Percentiles rank a stretch among this genome's conserved stretches.
Evolutionary conservation across 2,113 vertebrate species (phyloP).

Genomic region (Podarcis cretensis): DNA sequence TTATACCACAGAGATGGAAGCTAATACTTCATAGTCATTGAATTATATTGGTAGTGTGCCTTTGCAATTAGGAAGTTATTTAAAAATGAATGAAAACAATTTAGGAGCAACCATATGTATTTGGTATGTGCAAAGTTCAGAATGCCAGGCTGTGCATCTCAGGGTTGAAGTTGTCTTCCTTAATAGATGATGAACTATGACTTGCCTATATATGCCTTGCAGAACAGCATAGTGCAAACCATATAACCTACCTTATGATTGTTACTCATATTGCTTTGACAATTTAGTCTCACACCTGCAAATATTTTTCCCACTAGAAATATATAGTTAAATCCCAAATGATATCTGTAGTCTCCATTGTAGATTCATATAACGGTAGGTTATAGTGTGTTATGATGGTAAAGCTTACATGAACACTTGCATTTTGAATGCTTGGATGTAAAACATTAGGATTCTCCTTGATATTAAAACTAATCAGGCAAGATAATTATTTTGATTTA

Average conservation of each 20-base stretch:
- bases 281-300: conserved; percentile 19
- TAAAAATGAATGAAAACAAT: background rate
- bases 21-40: background rate
- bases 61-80: background rate
- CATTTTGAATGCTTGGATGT: conserved; percentile 9
- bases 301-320: background rate
- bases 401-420: background rate
- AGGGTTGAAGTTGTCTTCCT: no score
- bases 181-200: background rate
- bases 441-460: background rate
- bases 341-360: background rate
- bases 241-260: background rate
- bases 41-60: background rate
- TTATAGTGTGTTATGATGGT: background rate
- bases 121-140: no score
- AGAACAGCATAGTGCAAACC: background rate
- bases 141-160: no score
- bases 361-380: background rate
- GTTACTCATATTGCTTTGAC: background rate
- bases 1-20: no score
- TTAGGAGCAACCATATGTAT: background rate
- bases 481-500: conserved; percentile 8
- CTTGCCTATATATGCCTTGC: background rate
- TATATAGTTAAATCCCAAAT: background rate
- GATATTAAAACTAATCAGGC: conserved; percentile 9